phyloP scores from a whole-genome alignment of 2,888 invertebrate species.

The Amphipoea lucens region DNA sequence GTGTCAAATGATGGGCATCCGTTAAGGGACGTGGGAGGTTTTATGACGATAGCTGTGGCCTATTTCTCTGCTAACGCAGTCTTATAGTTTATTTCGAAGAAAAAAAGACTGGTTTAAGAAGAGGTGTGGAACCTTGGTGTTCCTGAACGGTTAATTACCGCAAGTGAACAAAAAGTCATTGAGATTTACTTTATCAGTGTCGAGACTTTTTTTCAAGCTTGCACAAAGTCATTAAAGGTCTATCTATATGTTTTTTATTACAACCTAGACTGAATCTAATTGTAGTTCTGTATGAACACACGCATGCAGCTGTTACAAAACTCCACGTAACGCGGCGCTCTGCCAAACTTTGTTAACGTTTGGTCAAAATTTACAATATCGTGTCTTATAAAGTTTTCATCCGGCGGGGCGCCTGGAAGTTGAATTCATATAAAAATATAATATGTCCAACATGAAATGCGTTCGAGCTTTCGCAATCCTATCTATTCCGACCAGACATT shows the following conservation, averaged over 20 bases:
- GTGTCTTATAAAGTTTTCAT: constrained; percentile 70
- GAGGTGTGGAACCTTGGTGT: not conserved
- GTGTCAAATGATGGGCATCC: constrained; percentile 53
- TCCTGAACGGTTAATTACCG: not conserved
- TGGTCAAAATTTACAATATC: constrained; percentile 61
- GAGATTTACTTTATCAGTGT: not conserved
- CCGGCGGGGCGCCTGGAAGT: constrained; percentile 68
- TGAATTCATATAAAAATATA: constrained; percentile 67
- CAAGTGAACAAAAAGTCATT: not conserved
- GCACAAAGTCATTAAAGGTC: constrained; percentile 22
- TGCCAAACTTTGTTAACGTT: constrained; percentile 65
- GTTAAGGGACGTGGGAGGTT: constrained; percentile 21
- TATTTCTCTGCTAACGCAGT: too few species aligned
- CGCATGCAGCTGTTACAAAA: constrained; percentile 64
- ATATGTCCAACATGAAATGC: constrained; percentile 64
- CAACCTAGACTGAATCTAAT: constrained; percentile 51
- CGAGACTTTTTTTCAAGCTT: not conserved
- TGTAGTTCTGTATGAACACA: constrained; percentile 42
- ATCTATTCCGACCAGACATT: constrained; percentile 73
- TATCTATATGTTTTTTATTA: constrained; percentile 33
- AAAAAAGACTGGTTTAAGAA: not conserved
- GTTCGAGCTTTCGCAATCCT: constrained; percentile 74
- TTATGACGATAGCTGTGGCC: not conserved
- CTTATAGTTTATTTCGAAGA: not conserved
- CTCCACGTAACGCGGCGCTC: constrained; percentile 58